A percentile compares a stretch with the other conserved stretches of the same genome.
Evolutionary conservation across 2,113 vertebrate genomes (phyloP).

Genomic region (Coregonus clupeaformis): DNA sequence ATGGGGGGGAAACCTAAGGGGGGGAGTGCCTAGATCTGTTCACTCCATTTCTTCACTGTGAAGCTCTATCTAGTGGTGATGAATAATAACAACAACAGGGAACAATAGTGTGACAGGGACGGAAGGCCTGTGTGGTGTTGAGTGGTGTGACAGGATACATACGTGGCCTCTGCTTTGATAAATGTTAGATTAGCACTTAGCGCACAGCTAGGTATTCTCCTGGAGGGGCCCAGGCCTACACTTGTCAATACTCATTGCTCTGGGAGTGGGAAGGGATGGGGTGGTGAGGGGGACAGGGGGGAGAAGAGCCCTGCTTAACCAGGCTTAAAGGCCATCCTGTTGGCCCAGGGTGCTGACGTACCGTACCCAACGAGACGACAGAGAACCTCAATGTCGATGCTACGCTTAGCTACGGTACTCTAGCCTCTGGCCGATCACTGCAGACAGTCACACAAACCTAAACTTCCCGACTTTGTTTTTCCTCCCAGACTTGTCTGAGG

Average conservation of each 20-base stretch:
- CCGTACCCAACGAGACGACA: constrained; percentile 47
- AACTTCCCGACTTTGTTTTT: constrained; percentile 70
- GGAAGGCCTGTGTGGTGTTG: constrained; percentile 45
- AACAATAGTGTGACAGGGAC: constrained; percentile 36
- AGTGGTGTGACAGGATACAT: constrained; percentile 76
- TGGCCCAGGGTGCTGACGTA: constrained; percentile 78
- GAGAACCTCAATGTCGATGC: too few relatives aligned
- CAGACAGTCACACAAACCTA: constrained; percentile 36
- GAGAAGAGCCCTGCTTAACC: constrained; percentile 74
- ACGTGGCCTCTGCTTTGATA: constrained; percentile 78
- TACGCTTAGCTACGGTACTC: too few relatives aligned
- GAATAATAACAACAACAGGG: constrained; percentile 47
- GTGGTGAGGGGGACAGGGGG: constrained; percentile 68
- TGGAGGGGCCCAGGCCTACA: constrained; percentile 82
- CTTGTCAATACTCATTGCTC: constrained; percentile 90
- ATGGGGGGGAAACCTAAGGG: constrained; percentile 48
- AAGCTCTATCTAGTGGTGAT: constrained; percentile 79
- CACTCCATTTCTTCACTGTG: constrained; percentile 71
- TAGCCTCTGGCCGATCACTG: too few relatives aligned
- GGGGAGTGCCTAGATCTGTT: constrained; percentile 73
- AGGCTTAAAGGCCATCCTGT: constrained; percentile 89
- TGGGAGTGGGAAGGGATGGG: constrained; percentile 72
- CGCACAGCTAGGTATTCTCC: constrained; percentile 77
- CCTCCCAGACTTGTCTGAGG: constrained; percentile 72
- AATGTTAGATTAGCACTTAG: constrained; percentile 92